phyloP scores from a whole-genome alignment of 2,113 vertebrate genomes.

The Dendropsophus ebraccatus region DNA sequence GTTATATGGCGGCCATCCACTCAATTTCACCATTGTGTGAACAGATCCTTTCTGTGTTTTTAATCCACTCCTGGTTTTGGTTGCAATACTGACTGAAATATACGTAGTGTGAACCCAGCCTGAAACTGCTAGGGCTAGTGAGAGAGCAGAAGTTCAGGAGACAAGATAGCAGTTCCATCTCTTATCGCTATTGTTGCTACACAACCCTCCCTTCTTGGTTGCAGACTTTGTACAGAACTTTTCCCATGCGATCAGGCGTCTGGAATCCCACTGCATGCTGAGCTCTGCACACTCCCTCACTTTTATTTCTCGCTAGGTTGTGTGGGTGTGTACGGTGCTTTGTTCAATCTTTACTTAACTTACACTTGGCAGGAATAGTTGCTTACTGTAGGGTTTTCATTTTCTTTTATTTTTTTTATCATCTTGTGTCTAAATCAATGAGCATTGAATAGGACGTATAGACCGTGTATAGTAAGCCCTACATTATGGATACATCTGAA shows the following conservation, averaged over 20 bases:
- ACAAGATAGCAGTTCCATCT: background rate
- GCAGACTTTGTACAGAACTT: background rate
- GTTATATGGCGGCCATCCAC: no score
- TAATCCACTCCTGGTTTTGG: no score
- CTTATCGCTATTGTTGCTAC: background rate
- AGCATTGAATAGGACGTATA: no score
- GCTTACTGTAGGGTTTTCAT: background rate
- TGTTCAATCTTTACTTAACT: background rate
- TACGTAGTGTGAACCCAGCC: no score
- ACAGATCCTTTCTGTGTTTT: no score
- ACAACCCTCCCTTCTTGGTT: background rate
- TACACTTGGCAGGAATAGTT: background rate
- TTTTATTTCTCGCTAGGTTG: background rate
- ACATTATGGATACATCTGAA: no score
- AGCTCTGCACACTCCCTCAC: background rate
- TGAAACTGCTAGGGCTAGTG: no score
- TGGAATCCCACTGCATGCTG: slow-evolving; percentile 48
- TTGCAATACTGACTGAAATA: no score
- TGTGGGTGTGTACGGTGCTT: background rate
- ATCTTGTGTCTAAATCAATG: background rate
- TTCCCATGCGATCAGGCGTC: slow-evolving; percentile 22
- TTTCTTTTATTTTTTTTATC: background rate
- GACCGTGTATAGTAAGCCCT: no score
- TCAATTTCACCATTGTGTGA: no score
- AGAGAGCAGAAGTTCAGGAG: background rate